Conservation (phyloP, 2,797 vertebrate genomes). For the Mustela erminea region DNA sequence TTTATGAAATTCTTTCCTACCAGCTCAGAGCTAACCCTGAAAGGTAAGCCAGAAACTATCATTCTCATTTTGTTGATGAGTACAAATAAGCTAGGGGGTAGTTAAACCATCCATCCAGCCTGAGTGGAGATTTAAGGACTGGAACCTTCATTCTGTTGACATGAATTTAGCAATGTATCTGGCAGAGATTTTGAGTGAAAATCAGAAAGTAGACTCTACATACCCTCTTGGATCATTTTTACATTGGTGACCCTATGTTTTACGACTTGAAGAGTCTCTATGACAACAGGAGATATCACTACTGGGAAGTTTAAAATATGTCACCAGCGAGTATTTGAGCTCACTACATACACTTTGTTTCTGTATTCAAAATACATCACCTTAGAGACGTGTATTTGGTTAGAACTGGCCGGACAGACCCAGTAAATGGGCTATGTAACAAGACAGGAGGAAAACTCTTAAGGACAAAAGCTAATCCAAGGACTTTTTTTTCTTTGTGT, state of each 20-base stretch:
- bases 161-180: not conserved
- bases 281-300: not conserved
- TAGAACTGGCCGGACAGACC: not conserved
- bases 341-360: not conserved
- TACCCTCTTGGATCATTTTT: not conserved
- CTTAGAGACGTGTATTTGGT: not conserved
- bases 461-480: not conserved
- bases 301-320: not conserved
- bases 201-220: slow-evolving; percentile 50
- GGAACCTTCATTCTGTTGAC: slow-evolving; percentile 17
- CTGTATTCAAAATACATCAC: not conserved
- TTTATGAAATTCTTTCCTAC: not conserved
- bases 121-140: slow-evolving; percentile 23
- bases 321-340: not conserved
- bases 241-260: not conserved
- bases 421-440: not conserved
- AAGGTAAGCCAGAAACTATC: slow-evolving; percentile 32
- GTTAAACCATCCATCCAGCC: not conserved
- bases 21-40: slow-evolving; percentile 22
- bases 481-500: not conserved
- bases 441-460: not conserved
- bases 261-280: not conserved
- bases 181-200: slow-evolving; percentile 43
- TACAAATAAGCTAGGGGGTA: slow-evolving; percentile 20
- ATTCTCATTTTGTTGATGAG: slow-evolving; percentile 36